A percentile compares a stretch with the other conserved stretches of the same genome.
phyloP scores from a whole-genome alignment of 2,797 vertebrate genomes.

The Paratrypauchen microcephalus region DNA sequence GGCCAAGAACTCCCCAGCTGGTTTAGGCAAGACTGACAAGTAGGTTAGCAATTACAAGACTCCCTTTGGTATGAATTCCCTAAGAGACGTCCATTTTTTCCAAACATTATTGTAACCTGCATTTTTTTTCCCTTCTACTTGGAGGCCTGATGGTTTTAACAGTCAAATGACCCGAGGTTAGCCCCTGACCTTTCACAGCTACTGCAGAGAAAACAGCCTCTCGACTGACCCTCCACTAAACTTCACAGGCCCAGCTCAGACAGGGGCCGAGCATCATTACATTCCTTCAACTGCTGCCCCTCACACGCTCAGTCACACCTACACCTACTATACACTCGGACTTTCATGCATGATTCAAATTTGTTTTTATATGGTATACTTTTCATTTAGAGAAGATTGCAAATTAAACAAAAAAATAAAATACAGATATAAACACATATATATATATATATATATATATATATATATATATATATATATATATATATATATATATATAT shows the following conservation, averaged over 20 bases:
- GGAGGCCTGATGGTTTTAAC: conserved; percentile 74
- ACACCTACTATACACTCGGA: neutral
- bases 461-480: too few relatives aligned
- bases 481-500: too few relatives aligned
- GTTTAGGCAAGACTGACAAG: conserved; percentile 23
- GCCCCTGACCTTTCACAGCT: conserved; percentile 84
- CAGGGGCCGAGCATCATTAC: conserved; percentile 46
- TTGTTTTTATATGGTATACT: neutral
- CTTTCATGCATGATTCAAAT: neutral
- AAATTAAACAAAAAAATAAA: neutral
- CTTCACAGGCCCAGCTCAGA: conserved; percentile 42
- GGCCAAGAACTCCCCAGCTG: conserved; percentile 42
- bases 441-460: too few relatives aligned
- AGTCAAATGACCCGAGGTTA: conserved; percentile 85
- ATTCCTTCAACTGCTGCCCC: conserved; percentile 45
- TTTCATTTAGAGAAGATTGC: neutral
- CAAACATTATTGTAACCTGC: conserved; percentile 82
- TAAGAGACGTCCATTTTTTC: conserved; percentile 58
- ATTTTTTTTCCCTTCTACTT: conserved; percentile 44
- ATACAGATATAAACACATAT: too few relatives aligned
- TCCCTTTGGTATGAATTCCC: neutral
- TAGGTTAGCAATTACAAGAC: conserved; percentile 3
- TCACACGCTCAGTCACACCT: neutral
- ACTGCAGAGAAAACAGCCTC: conserved; percentile 45
- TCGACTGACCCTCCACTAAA: conserved; percentile 46